Base-by-base conservation (phyloP, 2,797 vertebrate species). In the Falco columbarius region DNA sequence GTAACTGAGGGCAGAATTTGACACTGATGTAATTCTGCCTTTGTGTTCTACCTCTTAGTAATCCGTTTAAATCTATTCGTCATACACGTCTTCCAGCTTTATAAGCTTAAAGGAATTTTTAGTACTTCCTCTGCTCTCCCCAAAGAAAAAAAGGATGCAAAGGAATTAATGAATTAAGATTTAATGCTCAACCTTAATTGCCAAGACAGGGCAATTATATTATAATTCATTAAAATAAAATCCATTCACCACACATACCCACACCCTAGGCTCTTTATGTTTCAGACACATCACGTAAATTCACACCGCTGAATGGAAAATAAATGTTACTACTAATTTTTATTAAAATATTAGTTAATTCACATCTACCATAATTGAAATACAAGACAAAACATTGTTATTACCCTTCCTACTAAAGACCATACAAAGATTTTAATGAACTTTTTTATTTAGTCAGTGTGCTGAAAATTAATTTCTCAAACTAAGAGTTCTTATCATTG, bases 391-490 rank as follows among this genome's bases (percentile, higher is more conserved):
- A 93, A 81, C 65, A 74, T 47, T 92, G 42, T 86, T 91, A 95
- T 93, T 94, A 84, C 68, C 55, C 96, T 49, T 49, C 68, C 34
- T 89, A 51, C 68, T 92, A 90, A 30, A 95, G 61, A 84, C 34
- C 44, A 67, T 77, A 89, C 83, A 49, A 92, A 86, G 42, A 92
- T 86, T 91, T 94, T 95, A 97, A 97, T 96, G 82, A 95, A 92
- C 54, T 91, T 97, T 91, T 97, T 92, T 55, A 95, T 94, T 96
- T 94, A 95, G 94, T 66, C 83, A 95, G 80, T 90, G 95, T 75
- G 76, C 38, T 80, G 61, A 95, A 97, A 97, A 97, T 92, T 92
- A 92, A 95, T 97, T 97, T 96, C 52, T 96, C 90, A 94, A 96
- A 96, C 80, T 75, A 97, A 97, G 51, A 93, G 40, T 82, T 97